These are phyloP conservation scores for Brachyistius frenatus DNA, from an alignment of 2,113 vertebrate genomes.

Conservation along the genomic window DNA sequence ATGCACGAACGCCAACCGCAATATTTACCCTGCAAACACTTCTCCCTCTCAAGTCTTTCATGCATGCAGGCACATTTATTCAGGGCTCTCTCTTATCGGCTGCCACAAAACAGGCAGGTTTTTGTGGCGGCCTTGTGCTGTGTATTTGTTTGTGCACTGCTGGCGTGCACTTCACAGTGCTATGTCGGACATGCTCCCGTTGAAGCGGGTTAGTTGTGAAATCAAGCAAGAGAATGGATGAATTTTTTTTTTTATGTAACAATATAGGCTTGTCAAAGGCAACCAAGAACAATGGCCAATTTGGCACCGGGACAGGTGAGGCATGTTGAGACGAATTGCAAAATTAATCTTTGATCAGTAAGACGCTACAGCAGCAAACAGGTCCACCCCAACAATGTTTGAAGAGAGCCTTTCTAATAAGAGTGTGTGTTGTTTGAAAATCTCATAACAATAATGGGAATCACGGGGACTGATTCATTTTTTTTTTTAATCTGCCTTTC, in stretches of 20 bases:
- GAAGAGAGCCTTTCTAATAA: background rate
- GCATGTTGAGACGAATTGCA: conserved; percentile 30
- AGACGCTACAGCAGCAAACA: background rate
- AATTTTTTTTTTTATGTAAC: conserved; percentile 15
- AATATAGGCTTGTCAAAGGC: conserved; percentile 10
- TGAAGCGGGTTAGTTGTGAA: conserved; percentile 43
- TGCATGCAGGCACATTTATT: conserved; percentile 65
- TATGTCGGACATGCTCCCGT: conserved; percentile 48
- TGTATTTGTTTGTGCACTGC: conserved; percentile 61
- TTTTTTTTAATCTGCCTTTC: background rate
- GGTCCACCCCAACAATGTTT: background rate
- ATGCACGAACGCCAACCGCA: conserved; percentile 46
- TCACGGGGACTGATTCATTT: background rate
- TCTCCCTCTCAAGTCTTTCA: conserved; percentile 54
- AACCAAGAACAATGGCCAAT: conserved; percentile 18
- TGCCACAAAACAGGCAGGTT: conserved; percentile 55
- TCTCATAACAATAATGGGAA: background rate
- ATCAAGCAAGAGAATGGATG: conserved; percentile 11
- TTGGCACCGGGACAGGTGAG: conserved; percentile 12
- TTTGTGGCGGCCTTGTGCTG: conserved; percentile 25
- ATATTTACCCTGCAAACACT: conserved; percentile 61
- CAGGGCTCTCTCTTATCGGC: conserved; percentile 58
- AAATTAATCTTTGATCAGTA: conserved; percentile 34
- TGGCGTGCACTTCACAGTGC: conserved; percentile 31
- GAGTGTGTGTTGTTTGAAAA: conserved; percentile 3